A percentile compares a stretch with the other conserved stretches of the same genome.
Evolutionary conservation across 2,113 vertebrate species (phyloP).

Genomic region (Strigops habroptila): DNA sequence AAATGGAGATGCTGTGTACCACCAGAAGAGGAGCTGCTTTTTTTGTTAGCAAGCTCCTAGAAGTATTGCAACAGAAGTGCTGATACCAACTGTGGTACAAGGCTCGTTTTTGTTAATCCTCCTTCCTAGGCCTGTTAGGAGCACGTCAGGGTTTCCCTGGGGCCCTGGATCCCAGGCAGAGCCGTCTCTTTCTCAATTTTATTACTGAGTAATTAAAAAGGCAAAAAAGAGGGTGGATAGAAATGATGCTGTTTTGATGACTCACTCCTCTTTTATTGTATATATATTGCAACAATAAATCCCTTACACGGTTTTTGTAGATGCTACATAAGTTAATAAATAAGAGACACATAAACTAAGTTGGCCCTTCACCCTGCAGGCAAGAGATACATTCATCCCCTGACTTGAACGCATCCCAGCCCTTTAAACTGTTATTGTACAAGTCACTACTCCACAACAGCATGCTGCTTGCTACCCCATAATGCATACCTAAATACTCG

Average conservation of each 20-base stretch:
- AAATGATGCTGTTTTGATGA: not conserved
- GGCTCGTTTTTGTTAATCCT: not conserved
- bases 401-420: rapidly evolving
- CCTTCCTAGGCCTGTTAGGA: not conserved
- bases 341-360: not conserved
- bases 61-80: not conserved
- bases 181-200: not conserved
- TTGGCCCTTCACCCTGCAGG: not conserved
- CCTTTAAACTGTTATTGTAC: not conserved
- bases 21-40: not conserved
- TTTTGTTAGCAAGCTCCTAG: not conserved
- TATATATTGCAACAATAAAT: not conserved
- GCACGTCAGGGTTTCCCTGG: not conserved
- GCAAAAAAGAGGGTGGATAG: not conserved
- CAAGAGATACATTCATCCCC: not conserved
- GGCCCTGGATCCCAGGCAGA: not conserved
- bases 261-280: not conserved
- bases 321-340: not conserved
- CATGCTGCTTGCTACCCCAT: not conserved
- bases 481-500: not conserved
- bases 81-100: not conserved
- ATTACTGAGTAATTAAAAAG: constrained; percentile 25
- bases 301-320: not conserved
- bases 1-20: not conserved
- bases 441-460: not conserved